Conservation (phyloP, 2,113 vertebrate species). For the Nerophis ophidion region DNA sequence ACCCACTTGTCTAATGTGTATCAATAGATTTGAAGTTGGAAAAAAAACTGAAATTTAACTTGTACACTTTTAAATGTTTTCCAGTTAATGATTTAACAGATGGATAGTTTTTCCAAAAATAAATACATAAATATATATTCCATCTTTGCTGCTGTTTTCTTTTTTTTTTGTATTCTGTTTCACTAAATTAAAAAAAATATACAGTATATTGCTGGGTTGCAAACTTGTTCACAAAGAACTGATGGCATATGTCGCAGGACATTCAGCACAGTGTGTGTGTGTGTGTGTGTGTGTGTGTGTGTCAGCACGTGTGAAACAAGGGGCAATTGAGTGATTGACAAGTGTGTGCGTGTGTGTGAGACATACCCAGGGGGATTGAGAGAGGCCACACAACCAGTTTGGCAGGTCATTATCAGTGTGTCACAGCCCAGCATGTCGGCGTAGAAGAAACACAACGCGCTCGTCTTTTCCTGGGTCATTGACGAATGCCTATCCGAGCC, state of each 20-base stretch:
- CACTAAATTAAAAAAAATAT: no score
- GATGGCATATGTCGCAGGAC: conserved; percentile 35
- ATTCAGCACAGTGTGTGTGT: conserved; percentile 8
- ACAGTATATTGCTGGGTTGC: no score
- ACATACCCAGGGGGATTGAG: conserved; percentile 39
- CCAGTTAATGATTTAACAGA: no score
- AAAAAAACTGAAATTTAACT: no score
- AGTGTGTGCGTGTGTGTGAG: conserved; percentile 44
- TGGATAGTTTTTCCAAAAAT: no score
- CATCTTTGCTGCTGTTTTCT: background rate
- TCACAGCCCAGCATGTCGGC: conserved; percentile 55
- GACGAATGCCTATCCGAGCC: conserved; percentile 70
- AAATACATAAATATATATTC: no score
- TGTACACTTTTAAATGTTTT: no score
- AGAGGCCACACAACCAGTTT: conserved; percentile 47
- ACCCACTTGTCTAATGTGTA: no score
- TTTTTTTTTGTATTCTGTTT: no score
- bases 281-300: conserved; percentile 9
- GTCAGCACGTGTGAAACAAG: conserved; percentile 14
- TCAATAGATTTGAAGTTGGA: no score
- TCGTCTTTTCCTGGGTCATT: conserved; percentile 44
- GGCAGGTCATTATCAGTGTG: conserved; percentile 72
- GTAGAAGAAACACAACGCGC: conserved; percentile 46
- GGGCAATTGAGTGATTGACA: conserved; percentile 50
- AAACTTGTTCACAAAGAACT: conserved; percentile 29